Conservation (phyloP, 2,797 vertebrate genomes). For the Onychomys leucogaster region DNA sequence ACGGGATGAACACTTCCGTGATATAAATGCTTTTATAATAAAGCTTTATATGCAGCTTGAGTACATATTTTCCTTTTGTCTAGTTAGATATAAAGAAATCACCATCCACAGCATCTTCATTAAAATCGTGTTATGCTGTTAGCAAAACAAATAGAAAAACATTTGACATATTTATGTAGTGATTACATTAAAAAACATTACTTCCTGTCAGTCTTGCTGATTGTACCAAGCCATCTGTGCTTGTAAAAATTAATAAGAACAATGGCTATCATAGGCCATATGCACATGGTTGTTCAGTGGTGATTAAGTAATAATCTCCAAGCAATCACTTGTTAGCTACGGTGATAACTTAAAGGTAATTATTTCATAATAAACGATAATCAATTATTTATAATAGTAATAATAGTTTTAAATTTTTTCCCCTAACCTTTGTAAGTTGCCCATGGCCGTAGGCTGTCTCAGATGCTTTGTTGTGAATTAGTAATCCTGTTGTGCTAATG, state of each 20-base stretch:
- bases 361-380: slow-evolving; percentile 85
- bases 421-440: slow-evolving; percentile 27
- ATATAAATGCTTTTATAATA: slow-evolving; percentile 33
- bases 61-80: slow-evolving; percentile 47
- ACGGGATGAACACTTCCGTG: background rate
- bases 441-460: slow-evolving; percentile 66
- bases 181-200: slow-evolving; percentile 82
- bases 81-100: slow-evolving; percentile 58
- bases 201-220: slow-evolving; percentile 82
- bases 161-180: slow-evolving; percentile 75
- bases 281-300: slow-evolving; percentile 85
- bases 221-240: slow-evolving; percentile 86
- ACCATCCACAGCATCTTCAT: slow-evolving; percentile 57
- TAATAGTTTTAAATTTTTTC: slow-evolving; percentile 65
- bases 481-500: slow-evolving; percentile 78
- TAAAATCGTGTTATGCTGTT: slow-evolving; percentile 69
- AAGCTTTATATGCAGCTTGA: slow-evolving; percentile 25
- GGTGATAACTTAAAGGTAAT: slow-evolving; percentile 86
- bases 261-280: slow-evolving; percentile 85
- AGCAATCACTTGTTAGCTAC: slow-evolving; percentile 85
- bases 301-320: slow-evolving; percentile 86
- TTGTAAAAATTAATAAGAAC: slow-evolving; percentile 87
- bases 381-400: slow-evolving; percentile 84
- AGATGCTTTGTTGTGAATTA: slow-evolving; percentile 77
- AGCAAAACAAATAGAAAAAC: slow-evolving; percentile 77